Evolutionary conservation across 2,113 vertebrate species (phyloP), one percentile per base, ranked within the genome.

Genomic region (Cynocephalus volans): DNA sequence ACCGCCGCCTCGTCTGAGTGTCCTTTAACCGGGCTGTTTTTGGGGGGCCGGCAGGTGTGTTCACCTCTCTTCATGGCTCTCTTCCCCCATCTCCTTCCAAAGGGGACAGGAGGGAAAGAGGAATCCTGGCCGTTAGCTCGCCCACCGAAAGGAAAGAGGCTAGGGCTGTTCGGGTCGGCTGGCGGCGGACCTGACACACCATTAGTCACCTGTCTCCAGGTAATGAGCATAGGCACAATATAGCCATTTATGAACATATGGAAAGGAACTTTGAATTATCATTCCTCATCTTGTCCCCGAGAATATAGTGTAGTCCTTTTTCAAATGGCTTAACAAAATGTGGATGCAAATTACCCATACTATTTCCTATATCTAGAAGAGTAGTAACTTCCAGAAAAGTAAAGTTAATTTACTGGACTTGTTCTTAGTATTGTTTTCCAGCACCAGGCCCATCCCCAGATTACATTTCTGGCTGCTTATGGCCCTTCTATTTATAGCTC

Each of bases 151-250:
- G n/a, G n/a, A n/a, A n/a, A n/a, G n/a, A n/a, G n/a, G n/a, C n/a
- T n/a, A n/a, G n/a, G n/a, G n/a, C n/a, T n/a, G n/a, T n/a, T n/a
- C n/a, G n/a, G n/a, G n/a, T n/a, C n/a, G n/a, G n/a, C n/a, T n/a
- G n/a, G n/a, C n/a, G n/a, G n/a, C n/a, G n/a, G n/a, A n/a, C n/a
- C n/a, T n/a, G n/a, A n/a, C n/a, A n/a, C n/a, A n/a, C n/a, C n/a
- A n/a, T 77, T 81, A 93, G 65, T 88, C 48, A 93, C 31, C 48
- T 95, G 26, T 96, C 52, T 90, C 56, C 21, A 92, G 62, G 75
- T 69, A 93, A 76, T 60, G 24, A 83, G 28, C 31, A 84, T 90
- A 52, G 64, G 36, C 9, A 90, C 14, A 84, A 54, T 26, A 82
- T 45, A 52, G 2, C 3, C 2, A 28, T 5, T 79, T 75, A 65